These are phyloP conservation scores for Leistus spinibarbis DNA, from an alignment of 2,888 invertebrate species.

Conservation along the genomic window DNA sequence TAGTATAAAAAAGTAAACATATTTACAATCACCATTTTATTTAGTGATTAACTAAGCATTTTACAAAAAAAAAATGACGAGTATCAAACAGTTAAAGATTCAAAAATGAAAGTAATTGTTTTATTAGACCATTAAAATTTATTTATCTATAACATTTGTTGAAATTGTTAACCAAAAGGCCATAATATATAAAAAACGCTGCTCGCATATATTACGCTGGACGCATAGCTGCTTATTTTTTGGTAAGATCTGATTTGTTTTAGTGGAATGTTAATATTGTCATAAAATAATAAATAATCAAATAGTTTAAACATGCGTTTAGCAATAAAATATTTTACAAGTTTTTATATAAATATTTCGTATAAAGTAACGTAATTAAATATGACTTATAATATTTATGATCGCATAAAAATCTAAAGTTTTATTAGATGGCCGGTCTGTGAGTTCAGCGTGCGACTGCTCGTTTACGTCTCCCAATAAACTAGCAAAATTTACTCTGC, in stretches of 20 bases:
- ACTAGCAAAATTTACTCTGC: constrained; percentile 21
- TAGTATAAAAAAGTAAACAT: too few relatives aligned
- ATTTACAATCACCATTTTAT: too few relatives aligned
- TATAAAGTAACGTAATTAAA: neutral
- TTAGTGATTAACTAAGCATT: too few relatives aligned
- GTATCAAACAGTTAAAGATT: too few relatives aligned
- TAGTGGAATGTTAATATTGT: neutral
- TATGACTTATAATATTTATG: neutral
- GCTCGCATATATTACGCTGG: too few relatives aligned
- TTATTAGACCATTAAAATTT: too few relatives aligned
- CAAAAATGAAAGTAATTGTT: too few relatives aligned
- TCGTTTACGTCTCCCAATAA: constrained; percentile 22
- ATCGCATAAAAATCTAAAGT: constrained; percentile 6
- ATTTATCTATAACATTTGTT: too few relatives aligned
- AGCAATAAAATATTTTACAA: neutral
- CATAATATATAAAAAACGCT: too few relatives aligned
- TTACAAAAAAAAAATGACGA: too few relatives aligned
- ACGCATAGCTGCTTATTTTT: neutral
- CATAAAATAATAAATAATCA: neutral
- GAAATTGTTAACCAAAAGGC: too few relatives aligned
- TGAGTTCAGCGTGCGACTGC: constrained; percentile 9
- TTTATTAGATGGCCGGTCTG: constrained; percentile 9
- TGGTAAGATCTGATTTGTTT: neutral
- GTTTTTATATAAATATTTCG: neutral
- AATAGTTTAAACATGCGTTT: too few relatives aligned